phyloP scores from a whole-genome alignment of 2,113 vertebrate species.

The Vidua chalybeata region DNA sequence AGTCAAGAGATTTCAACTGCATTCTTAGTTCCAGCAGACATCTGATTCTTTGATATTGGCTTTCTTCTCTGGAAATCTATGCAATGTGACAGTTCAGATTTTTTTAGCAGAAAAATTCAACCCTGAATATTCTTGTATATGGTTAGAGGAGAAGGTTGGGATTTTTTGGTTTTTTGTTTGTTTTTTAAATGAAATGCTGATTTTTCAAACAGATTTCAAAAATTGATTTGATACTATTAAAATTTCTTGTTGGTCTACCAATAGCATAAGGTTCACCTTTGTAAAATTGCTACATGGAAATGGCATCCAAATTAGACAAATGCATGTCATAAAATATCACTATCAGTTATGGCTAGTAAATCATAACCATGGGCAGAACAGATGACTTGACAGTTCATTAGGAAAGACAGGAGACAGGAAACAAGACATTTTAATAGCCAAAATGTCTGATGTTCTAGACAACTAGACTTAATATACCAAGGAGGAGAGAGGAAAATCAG shows the following conservation, averaged over 20 bases:
- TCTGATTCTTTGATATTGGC: not conserved
- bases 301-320: not conserved
- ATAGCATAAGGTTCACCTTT: not conserved
- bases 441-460: not conserved
- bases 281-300: not conserved
- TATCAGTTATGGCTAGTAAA: slow-evolving; percentile 28
- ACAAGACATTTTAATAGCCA: not conserved
- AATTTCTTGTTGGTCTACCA: not conserved
- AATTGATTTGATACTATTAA: not conserved
- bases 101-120: not conserved
- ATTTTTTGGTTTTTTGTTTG: not conserved
- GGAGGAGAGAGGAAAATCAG: not conserved
- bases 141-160: not conserved
- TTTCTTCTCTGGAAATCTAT: not conserved
- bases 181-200: not conserved
- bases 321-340: slow-evolving; percentile 2
- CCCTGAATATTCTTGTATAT: not conserved
- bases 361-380: slow-evolving; percentile 20
- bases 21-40: not conserved
- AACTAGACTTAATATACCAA: not conserved
- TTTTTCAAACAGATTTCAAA: not conserved
- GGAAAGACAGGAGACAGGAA: not conserved
- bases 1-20: not conserved
- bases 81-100: not conserved
- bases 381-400: slow-evolving; percentile 35